Conservation (phyloP, 2,113 vertebrate genomes). For the Pseudorectes ferrugineus region DNA sequence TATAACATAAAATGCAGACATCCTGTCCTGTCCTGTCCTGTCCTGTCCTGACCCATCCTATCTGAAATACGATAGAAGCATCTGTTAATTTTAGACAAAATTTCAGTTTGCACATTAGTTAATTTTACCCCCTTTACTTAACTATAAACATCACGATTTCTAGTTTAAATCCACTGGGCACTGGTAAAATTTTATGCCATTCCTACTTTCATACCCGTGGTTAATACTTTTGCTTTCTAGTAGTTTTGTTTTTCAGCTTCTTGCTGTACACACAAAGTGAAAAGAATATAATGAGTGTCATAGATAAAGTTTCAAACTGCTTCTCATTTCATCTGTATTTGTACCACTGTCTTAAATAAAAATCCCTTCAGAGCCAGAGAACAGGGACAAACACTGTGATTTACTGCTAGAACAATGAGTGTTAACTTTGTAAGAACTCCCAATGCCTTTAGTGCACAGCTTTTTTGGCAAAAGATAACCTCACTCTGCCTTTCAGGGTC, state of each 20-base stretch:
- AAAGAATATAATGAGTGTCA: background rate
- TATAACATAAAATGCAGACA: no score
- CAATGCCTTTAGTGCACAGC: background rate
- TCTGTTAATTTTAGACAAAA: background rate
- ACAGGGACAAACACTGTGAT: background rate
- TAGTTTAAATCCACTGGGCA: background rate
- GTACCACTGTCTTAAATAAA: background rate
- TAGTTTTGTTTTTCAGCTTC: background rate
- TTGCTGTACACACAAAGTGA: background rate
- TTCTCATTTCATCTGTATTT: background rate
- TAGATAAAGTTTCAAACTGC: background rate
- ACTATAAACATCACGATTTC: background rate
- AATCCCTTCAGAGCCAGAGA: background rate
- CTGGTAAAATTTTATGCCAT: background rate
- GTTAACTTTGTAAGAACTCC: background rate
- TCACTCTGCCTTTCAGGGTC: background rate
- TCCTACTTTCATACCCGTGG: background rate
- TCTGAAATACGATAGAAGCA: background rate
- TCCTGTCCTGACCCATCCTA: no score
- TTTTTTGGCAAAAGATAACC: background rate
- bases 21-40: background rate
- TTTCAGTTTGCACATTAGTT: background rate
- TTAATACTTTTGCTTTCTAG: background rate
- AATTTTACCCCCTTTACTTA: background rate
- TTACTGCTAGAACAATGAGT: background rate